Base-by-base conservation (phyloP, 1,140 invertebrate species). In the Tetragnatha versicolor region DNA sequence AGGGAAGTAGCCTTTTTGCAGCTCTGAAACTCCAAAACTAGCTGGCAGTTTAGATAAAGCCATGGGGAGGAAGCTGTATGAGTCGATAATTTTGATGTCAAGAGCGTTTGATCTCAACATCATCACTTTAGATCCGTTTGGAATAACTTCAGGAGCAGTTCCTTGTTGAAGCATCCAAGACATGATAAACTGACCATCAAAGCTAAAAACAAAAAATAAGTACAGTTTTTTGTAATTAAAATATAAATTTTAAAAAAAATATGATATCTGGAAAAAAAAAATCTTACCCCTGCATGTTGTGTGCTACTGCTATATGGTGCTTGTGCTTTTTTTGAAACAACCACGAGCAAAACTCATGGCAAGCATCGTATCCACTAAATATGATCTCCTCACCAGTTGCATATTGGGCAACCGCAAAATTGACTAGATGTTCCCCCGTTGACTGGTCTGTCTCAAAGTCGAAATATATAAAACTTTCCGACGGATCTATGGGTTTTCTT, bases 1-100 rank as follows among this genome's bases (percentile, higher is more conserved):
- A 9, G 69, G 69, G 29, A 73, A 73, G 2, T 39, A 60, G 7
- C 69, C 9, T 53, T 53, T 53, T 53, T 53, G 6, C 22, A 6
- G 6, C 12, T 53, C 5, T 53, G 6, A n/a, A n/a, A 53, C 6
- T 5, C 27, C 27, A 3, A 58, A 5, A 29, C 55, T 29, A 45
- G 39, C 9, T 9, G 55, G 55, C 4, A 4, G 3, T 9, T 58
- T 58, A 9, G 55, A 6, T 10, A 58, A 31, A 6, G 25, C 55
- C 22, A 58, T 58, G 7, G 55, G 55, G 4, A 58, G 55, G 25
- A 58, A 37, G 29, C 33, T 58, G 10, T 31, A 10, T 2, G 55
- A 58, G 27, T 58, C 4, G 10, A 58, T 37, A 9, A 58, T 31
- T 31, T 29, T 2, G 17, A 37, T 58, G n/a, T 25, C 33, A 25